Evolutionary conservation across 2,888 invertebrate species (phyloP), one percentile per base, ranked within the genome.

Genomic region (Spicauda simplicius): DNA sequence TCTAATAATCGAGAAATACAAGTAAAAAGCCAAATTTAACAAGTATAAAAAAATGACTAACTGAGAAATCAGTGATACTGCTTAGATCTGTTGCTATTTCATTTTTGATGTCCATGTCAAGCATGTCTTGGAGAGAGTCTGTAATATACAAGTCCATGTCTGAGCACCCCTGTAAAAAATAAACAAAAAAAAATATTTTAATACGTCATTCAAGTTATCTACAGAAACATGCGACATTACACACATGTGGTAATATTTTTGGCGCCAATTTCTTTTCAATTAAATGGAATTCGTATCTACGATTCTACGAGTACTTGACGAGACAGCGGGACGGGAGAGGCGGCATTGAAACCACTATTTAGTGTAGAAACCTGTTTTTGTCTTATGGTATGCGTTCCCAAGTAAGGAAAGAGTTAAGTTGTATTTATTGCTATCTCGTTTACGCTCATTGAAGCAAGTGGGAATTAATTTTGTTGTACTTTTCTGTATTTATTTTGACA

Each of bases 71-170:
- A 79, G 95, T 95, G 72, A 95, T 95, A 70, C 96, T 96, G 70
- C 96, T 96, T 58, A 97, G 95, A 68, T 97, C 95, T 64, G 96
- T 96, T 71, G 97, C 97, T 76, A 97, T 97, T 88, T 97, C 97
- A 74, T 96, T 95, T 83, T 97, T 97, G 71, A 98, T 97, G 83
- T 98, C 98, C 86, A 97, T 96, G 82, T 98, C 97, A 73, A 98
- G 94, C 96, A 98, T 97, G 82, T 98, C 98, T 86, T 97, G 97
- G 80, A 98, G 95, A 61, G 97, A 97, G 83, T 95, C 95, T 41
- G 95, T 95, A 82, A 95, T 95, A 77, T 95, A 95, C 71, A 95
- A 90, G 83, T 95, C 95, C 86, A 95, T 94, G 77, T 94, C 94
- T 75, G 93, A 92, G 81, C 94, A 90, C 83, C 91, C 93, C 95